These are phyloP conservation scores for Planiliza haematocheilus DNA, from an alignment of 2,113 vertebrate genomes.

Conservation along the genomic window DNA sequence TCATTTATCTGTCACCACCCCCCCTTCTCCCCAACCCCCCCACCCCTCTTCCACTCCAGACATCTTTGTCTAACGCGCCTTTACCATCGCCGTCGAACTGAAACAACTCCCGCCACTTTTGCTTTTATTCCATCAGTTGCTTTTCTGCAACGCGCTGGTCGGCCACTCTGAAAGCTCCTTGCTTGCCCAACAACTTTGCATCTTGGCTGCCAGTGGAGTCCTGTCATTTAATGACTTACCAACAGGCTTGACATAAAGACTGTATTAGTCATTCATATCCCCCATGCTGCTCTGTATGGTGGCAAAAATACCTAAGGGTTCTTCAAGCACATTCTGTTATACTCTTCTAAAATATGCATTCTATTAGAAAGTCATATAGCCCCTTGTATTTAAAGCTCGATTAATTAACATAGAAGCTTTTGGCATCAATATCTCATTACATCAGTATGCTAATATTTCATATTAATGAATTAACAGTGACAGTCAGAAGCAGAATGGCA, in stretches of 20 bases:
- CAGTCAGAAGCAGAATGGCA: neutral
- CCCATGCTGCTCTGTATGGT: neutral
- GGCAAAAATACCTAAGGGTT: conserved; percentile 50
- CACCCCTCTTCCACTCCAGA: conserved; percentile 54
- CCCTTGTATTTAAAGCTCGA: conserved; percentile 48
- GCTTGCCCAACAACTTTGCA: conserved; percentile 27
- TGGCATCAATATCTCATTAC: conserved; percentile 46
- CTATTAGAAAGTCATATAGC: conserved; percentile 66
- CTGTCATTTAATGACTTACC: conserved; percentile 48
- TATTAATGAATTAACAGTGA: conserved; percentile 15
- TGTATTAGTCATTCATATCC: conserved; percentile 43
- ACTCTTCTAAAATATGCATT: conserved; percentile 68
- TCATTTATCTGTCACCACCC: conserved; percentile 78
- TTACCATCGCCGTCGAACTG: conserved; percentile 41
- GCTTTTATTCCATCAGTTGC: conserved; percentile 66
- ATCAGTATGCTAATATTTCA: conserved; percentile 23
- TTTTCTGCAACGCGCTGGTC: conserved; percentile 39
- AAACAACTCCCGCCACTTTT: conserved; percentile 66
- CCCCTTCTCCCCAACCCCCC: conserved; percentile 34
- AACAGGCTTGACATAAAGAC: conserved; percentile 35
- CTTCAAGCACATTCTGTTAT: conserved; percentile 39
- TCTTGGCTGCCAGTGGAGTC: conserved; percentile 38
- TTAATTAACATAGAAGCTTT: conserved; percentile 57
- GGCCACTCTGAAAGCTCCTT: conserved; percentile 41
- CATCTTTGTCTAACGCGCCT: conserved; percentile 70